Evolutionary conservation across 2,797 vertebrate species (phyloP), one percentile per base, ranked within the genome.

Genomic region (Ctenopoma multispine): DNA sequence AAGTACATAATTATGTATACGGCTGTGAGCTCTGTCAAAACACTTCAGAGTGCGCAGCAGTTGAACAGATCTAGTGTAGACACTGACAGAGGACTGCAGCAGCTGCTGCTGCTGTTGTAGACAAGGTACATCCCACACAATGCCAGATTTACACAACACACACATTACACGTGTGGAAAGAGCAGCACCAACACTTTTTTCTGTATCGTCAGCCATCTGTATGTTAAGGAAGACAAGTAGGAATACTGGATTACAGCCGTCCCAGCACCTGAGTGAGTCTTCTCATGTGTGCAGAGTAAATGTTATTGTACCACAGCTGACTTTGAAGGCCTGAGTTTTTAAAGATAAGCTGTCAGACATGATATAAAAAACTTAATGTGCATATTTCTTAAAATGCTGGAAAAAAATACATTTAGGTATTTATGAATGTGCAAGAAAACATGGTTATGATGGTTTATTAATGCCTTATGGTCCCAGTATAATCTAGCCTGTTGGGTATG

Each of bases 201-300:
- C 47, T 68, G 46, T 72, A 61, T 67, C 1, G 17, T 65, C 60
- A 75, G 64, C 62, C 64, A 64, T 76, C 64, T 82, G 69, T 75
- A 77, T 74, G 61, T 55, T 7, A 69, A 27, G 72, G 66, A 77
- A 77, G 80, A 74, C 57, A 72, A 63, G 67, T 31, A 69, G 29
- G 54, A 44, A 63, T 50, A 5, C 40, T 43, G 14, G 14, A 51
- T 70, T 44, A 10, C 2, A 48, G 46, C 46, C 65, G 12, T 44
- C 51, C 34, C 10, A 58, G 44, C 21, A 75, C 61, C 63, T 36
- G 46, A 74, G 31, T 21, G 53, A 48, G 5, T 38, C 24, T 38
- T 63, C 66, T 75, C 24, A 73, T 73, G 41, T 67, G n/a, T 46
- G 58, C 57, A 63, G 24, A 23, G 13, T 54, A 29, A 75, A 77